Base-by-base conservation (phyloP, 2,888 invertebrate genomes). In the Griposia aprilina region DNA sequence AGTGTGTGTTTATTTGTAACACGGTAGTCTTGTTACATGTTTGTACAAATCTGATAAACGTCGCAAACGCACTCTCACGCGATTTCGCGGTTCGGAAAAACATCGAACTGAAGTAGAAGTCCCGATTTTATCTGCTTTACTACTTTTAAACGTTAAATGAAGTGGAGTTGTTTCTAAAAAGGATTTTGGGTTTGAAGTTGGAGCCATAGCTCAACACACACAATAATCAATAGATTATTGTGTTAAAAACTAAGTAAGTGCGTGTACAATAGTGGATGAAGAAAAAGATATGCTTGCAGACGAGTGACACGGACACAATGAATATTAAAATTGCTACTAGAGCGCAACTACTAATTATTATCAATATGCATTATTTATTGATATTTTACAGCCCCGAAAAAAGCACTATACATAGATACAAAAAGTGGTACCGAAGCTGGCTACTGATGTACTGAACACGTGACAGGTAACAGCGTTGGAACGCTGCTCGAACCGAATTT, bases 11-110 rank as follows among this genome's bases (percentile, higher is more conserved):
- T 94, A 93, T 93, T 94, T 94, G 91, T 91, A 87, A 79, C 84
- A 83, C 85, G 89, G 93, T 93, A 94, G 93, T 90, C 92, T 90
- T 92, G 94, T 92, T 90, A 90, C 92, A 88, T 91, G 94, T 92
- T 89, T 82, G 89, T 88, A 93, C 93, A 91, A 93, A 94, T 94
- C 94, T 91, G 94, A 94, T 94, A 94, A 91, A 90, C 86, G 82
- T 83, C 78, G 87, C 80, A 78, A 82, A 88, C 82, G 87, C 84
- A 88, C 87, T 84, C 91, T 91, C 94, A 94, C 94, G 94, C 94
- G 91, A 94, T 92, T 90, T 87, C 89, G 81, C 85, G 87, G 86
- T 90, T 88, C 87, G 84, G 89, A 88, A 84, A 87, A 84, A 90
- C 84, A 89, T 88, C 77, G 62, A 72, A 81, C 69, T 70, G 73